Evolutionary conservation across 2,113 vertebrate genomes (phyloP), one percentile per base, ranked within the genome.

Genomic region (Strix uralensis): DNA sequence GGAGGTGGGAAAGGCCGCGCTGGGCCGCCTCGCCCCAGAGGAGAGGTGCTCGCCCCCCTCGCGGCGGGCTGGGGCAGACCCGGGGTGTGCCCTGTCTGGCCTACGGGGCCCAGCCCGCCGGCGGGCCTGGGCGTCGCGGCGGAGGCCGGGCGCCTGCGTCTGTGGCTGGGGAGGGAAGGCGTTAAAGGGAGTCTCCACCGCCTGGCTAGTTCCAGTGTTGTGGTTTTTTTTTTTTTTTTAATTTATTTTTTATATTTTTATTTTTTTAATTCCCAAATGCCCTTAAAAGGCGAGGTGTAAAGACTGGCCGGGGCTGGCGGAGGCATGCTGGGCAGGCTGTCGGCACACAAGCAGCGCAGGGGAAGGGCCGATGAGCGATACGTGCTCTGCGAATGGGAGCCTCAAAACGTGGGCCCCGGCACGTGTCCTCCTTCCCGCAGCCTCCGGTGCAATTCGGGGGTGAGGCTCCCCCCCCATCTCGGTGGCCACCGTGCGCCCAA

Each of bases 351-450:
- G 26, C 44, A 36, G 20, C 0, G 0, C 19, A 22, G 32, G 46
- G 27, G 26, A 61, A 70, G 16, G 25, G 22, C 15, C 0, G 0
- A 36, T n/a, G 51, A n/a, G 23, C 42, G 34, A 1, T 19, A 49
- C 52, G 40, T 10, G 54, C 38, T 74, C 23, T 30, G n/a, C 9
- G 1, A 49, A 80, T 80, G 32, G 34, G 2, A 46, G 23, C 16
- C 23, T 46, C 63, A 15, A 77, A 67, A 58, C 12, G 1, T 3
- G 12, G 29, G 20, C 16, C 15, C 36, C 3, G 9, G 32, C 38
- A 40, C 1, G 1, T 0, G 0, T 17, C 22, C 44, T 46, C 25
- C 19, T 19, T 65, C 15, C 54, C 5, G 7, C 6, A 1, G 1
- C 42, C 66, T 21, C 2, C 2, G 15, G 11, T 18, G 58, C 42